Evolutionary conservation across 2,888 invertebrate genomes (phyloP).

Genomic region (Ypsolopha scabrella): DNA sequence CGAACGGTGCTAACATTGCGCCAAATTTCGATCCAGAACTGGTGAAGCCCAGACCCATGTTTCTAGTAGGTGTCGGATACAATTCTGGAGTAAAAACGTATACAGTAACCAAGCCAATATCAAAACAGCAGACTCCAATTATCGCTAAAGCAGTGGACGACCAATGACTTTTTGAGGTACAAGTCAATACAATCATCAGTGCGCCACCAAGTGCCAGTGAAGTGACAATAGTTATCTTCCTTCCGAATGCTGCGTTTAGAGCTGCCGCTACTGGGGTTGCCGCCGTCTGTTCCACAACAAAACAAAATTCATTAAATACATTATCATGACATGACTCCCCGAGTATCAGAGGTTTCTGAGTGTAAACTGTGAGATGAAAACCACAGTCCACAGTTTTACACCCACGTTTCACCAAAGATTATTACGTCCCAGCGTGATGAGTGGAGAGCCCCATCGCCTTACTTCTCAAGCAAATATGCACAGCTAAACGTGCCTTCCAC

Average conservation of each 20-base stretch:
- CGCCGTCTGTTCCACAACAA: conserved; percentile 20
- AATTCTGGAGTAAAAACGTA: conserved; percentile 33
- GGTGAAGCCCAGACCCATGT: conserved; percentile 32
- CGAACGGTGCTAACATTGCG: conserved; percentile 35
- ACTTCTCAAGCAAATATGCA: no score
- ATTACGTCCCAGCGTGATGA: no score
- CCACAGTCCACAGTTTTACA: no score
- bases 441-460: no score
- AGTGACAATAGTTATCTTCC: conserved; percentile 17
- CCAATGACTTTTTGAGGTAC: conserved; percentile 22
- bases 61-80: conserved; percentile 40
- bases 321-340: no score
- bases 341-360: no score
- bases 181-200: conserved; percentile 23
- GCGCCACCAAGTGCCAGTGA: conserved; percentile 16
- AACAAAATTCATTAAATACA: no score
- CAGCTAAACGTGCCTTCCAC: no score
- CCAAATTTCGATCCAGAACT: conserved; percentile 31
- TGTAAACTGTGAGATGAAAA: no score
- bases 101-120: conserved; percentile 18
- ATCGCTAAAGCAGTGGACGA: conserved; percentile 20
- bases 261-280: conserved; percentile 19
- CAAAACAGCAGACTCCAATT: conserved; percentile 19
- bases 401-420: no score
- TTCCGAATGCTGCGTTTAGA: conserved; percentile 24